Evolutionary conservation across 2,888 invertebrate genomes (phyloP).

Genomic region (Cheilosia urbana): DNA sequence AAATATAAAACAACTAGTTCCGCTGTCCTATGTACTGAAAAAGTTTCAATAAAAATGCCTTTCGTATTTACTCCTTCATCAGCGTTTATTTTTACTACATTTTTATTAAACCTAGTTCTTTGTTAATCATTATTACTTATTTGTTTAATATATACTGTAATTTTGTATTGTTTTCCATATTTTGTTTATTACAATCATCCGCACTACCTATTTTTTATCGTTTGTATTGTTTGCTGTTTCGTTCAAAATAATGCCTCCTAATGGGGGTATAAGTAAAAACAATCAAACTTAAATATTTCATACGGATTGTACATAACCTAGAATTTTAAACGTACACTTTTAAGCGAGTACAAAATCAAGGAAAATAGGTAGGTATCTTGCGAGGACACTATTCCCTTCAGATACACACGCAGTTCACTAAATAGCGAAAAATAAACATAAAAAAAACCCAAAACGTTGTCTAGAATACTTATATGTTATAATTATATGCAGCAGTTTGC

Average conservation of each 20-base stretch:
- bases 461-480: constrained; percentile 56
- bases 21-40: too few relatives aligned
- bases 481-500: constrained; percentile 56
- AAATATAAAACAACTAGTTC: too few relatives aligned
- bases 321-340: constrained; percentile 30
- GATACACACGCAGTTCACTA: constrained; percentile 19
- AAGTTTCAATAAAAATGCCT: neutral
- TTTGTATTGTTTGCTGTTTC: constrained; percentile 8
- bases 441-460: constrained; percentile 24
- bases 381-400: constrained; percentile 25
- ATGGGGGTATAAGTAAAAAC: constrained; percentile 18
- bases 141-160: constrained; percentile 46
- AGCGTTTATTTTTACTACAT: constrained; percentile 55
- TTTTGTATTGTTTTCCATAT: constrained; percentile 54
- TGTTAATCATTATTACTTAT: constrained; percentile 54
- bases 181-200: constrained; percentile 63
- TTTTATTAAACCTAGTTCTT: constrained; percentile 71
- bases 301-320: constrained; percentile 16
- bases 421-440: constrained; percentile 25
- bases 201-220: constrained; percentile 19
- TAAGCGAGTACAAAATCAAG: constrained; percentile 33
- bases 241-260: constrained; percentile 32
- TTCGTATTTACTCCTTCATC: constrained; percentile 33
- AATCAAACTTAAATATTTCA: constrained; percentile 21
- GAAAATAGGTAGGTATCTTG: constrained; percentile 28